These are phyloP conservation scores for Chaitophorus viminalis DNA, from an alignment of 2,888 invertebrate genomes.

Conservation along the genomic window DNA sequence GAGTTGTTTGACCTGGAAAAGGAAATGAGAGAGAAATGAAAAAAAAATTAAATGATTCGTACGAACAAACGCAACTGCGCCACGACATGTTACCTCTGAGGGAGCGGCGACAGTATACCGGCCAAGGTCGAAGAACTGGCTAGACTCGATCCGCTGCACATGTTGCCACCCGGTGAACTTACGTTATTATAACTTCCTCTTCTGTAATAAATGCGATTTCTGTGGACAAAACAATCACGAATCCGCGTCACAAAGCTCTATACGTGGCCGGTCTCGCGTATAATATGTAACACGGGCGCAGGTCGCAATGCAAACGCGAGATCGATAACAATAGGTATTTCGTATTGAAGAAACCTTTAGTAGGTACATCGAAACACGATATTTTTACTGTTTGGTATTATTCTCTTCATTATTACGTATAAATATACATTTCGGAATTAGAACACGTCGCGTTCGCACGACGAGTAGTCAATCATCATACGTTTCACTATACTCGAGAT, in stretches of 20 bases:
- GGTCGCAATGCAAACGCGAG: too few relatives aligned
- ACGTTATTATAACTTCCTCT: slow-evolving; percentile 58
- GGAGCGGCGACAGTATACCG: slow-evolving; percentile 64
- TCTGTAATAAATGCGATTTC: slow-evolving; percentile 59
- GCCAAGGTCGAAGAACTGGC: slow-evolving; percentile 63
- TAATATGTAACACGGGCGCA: too few relatives aligned
- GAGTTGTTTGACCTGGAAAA: slow-evolving; percentile 38
- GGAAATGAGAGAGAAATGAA: neutral
- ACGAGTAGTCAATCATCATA: too few relatives aligned
- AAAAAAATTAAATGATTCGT: neutral
- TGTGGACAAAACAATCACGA: slow-evolving; percentile 7
- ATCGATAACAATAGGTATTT: too few relatives aligned
- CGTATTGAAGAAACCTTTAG: too few relatives aligned
- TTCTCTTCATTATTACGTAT: too few relatives aligned
- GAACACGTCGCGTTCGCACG: too few relatives aligned
- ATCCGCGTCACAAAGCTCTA: neutral
- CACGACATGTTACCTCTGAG: slow-evolving; percentile 62
- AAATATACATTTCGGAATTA: too few relatives aligned
- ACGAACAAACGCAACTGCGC: neutral
- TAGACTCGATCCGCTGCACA: slow-evolving; percentile 42
- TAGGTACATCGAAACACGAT: too few relatives aligned
- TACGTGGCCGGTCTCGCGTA: neutral
- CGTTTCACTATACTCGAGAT: too few relatives aligned
- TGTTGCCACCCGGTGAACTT: slow-evolving; percentile 20
- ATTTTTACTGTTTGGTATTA: too few relatives aligned